Base-by-base conservation (phyloP, 1,140 invertebrate genomes). In the Steinernema khuongi region DNA sequence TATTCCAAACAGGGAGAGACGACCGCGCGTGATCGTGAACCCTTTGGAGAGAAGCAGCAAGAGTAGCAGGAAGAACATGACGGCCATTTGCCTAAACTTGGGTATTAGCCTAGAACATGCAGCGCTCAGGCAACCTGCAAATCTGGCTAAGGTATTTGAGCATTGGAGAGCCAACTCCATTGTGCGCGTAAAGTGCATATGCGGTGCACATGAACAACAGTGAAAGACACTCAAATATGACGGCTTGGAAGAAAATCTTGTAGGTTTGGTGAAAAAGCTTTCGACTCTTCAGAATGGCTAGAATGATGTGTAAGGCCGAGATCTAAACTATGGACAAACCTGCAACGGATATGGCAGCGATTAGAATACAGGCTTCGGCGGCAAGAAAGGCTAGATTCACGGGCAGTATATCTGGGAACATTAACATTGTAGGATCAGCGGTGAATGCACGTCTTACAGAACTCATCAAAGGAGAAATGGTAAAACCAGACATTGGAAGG, bases 31-130 rank as follows among this genome's bases (percentile, higher is more conserved):
- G 17, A 96, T 91, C 0, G 93, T 95, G 81, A 91, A 95, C 1
- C 94, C 93, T 86, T 95, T 93, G 0, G 91, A 93, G 81, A 94
- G 87, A 19, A 96, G 85, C 28, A 96, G 87, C 30, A 96, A 87
- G 32, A 95, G 86, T 0, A 93, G 81, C 0, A 94, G 87, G 79
- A 92, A 94, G 1, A 89, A 85, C 68, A 90, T 90, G 83, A 90
- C 91, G 67, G 76, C 91, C 90, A 18, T 89, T 85, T 0, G 91
- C 89, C 86, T 91, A 90, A 68, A 91, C 87, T 30, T 87, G 80
- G 90, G 89, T 32, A 91, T 92, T 92, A 85, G 31, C 87, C 86
- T 79, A 66, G 32, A 50, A 71, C 44, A 71, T 68, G 36, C 31
- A 76, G 72, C 11, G 60, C 32, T 31, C 18, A 71, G 14, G 70